These are phyloP conservation scores for Mesochorus sp. DNA, from an alignment of 2,888 invertebrate species.

Conservation along the genomic window DNA sequence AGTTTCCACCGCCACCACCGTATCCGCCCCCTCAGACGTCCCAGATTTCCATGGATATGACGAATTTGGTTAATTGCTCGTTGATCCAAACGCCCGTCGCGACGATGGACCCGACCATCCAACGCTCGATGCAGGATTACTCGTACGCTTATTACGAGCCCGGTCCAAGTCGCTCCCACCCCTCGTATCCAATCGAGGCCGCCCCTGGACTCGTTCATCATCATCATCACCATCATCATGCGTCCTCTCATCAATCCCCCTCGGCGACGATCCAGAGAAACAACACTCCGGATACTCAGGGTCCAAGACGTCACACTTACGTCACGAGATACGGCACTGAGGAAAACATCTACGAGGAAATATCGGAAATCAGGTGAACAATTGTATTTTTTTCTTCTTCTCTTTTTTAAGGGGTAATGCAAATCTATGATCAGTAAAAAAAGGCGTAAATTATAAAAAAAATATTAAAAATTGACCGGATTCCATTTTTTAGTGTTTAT, in stretches of 20 bases:
- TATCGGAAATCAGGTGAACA: slow-evolving; percentile 85
- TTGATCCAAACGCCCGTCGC: slow-evolving; percentile 69
- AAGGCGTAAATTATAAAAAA: not conserved
- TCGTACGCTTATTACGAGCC: slow-evolving; percentile 93
- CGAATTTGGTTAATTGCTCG: slow-evolving; percentile 71
- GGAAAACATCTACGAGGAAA: slow-evolving; percentile 93
- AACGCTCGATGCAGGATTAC: slow-evolving; percentile 84
- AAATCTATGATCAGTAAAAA: not conserved
- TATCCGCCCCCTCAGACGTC: slow-evolving; percentile 85
- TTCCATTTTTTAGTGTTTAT: too few species aligned
- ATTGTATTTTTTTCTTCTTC: not conserved
- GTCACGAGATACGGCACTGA: slow-evolving; percentile 92
- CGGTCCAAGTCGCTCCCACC: slow-evolving; percentile 85
- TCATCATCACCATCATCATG: slow-evolving; percentile 79
- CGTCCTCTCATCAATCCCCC: slow-evolving; percentile 77
- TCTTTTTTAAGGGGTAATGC: not conserved
- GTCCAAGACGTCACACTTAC: slow-evolving; percentile 86
- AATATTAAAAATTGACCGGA: too few species aligned
- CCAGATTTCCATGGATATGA: slow-evolving; percentile 47
- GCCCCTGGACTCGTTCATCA: slow-evolving; percentile 64
- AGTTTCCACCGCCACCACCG: slow-evolving; percentile 89
- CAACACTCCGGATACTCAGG: slow-evolving; percentile 63
- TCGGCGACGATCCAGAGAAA: slow-evolving; percentile 76
- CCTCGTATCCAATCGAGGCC: slow-evolving; percentile 86
- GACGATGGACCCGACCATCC: slow-evolving; percentile 70